These are phyloP conservation scores for Eumaeus atala DNA, from an alignment of 1,140 invertebrate species.

Conservation along the genomic window DNA sequence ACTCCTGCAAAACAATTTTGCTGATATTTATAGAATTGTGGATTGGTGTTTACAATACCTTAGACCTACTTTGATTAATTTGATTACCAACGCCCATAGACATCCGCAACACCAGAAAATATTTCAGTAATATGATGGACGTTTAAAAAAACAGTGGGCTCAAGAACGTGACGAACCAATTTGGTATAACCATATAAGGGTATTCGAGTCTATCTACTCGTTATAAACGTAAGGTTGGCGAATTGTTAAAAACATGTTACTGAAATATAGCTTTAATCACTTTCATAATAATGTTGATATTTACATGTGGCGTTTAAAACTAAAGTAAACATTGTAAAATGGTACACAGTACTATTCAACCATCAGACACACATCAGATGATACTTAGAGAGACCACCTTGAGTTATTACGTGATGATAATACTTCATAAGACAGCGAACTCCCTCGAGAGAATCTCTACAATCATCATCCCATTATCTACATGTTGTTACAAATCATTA, in stretches of 20 bases:
- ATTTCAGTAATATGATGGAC: too few relatives aligned
- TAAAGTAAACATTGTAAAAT: conserved; percentile 67
- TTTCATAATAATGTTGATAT: conserved; percentile 66
- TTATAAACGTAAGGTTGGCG: too few relatives aligned
- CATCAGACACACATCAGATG: not conserved
- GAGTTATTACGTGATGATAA: not conserved
- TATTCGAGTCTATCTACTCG: too few relatives aligned
- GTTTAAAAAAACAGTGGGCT: too few relatives aligned
- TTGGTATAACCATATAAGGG: too few relatives aligned
- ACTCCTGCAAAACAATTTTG: too few relatives aligned
- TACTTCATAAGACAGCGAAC: not conserved
- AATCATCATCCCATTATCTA: not conserved
- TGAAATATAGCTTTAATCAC: conserved; percentile 71
- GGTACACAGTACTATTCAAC: conserved; percentile 23
- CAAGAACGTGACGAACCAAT: too few relatives aligned
- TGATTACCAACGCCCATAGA: too few relatives aligned
- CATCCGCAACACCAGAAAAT: too few relatives aligned
- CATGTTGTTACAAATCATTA: conserved; percentile 8
- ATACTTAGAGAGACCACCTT: not conserved
- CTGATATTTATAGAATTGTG: too few relatives aligned
- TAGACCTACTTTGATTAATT: too few relatives aligned
- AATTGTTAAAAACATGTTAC: conserved; percentile 32
- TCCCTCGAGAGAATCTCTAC: not conserved
- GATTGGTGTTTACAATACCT: too few relatives aligned
- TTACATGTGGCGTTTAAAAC: conserved; percentile 61